Conservation (phyloP, 2,888 invertebrate genomes). For the Eutolmus rufibarbis region DNA sequence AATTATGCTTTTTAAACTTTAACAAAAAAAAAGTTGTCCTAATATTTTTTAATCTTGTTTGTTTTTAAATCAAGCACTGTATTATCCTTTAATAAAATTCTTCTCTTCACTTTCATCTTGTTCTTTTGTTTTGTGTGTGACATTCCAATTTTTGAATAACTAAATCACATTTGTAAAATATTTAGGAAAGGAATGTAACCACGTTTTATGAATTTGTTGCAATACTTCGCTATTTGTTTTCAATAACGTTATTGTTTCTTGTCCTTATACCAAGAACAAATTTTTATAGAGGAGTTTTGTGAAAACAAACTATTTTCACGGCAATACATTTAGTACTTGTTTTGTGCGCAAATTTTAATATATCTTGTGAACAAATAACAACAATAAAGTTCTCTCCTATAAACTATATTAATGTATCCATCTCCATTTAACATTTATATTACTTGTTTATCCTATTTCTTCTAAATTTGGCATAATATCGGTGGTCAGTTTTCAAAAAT, state of each 20-base stretch:
- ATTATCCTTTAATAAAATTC: too few relatives aligned
- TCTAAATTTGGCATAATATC: conserved; percentile 21
- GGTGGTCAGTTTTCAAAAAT: conserved; percentile 11
- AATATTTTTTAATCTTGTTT: too few relatives aligned
- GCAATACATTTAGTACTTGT: not conserved
- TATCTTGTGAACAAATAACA: not conserved
- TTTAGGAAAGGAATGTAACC: not conserved
- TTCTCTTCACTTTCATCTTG: too few relatives aligned
- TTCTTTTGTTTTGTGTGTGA: too few relatives aligned
- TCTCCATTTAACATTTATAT: not conserved
- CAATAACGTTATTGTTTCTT: not conserved
- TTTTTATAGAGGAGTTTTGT: not conserved
- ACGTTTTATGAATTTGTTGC: not conserved
- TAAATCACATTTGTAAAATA: not conserved
- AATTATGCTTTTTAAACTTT: too few relatives aligned
- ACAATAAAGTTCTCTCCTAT: not conserved
- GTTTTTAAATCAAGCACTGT: too few relatives aligned
- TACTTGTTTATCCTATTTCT: not conserved
- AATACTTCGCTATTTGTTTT: not conserved
- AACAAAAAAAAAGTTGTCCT: too few relatives aligned
- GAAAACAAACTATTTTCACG: not conserved
- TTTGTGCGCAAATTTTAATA: not conserved
- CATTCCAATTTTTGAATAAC: not conserved
- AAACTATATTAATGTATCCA: not conserved
- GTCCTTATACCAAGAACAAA: not conserved